Evolutionary conservation across 1,140 invertebrate genomes (phyloP).

Genomic region (Drosophila kikkawai): DNA sequence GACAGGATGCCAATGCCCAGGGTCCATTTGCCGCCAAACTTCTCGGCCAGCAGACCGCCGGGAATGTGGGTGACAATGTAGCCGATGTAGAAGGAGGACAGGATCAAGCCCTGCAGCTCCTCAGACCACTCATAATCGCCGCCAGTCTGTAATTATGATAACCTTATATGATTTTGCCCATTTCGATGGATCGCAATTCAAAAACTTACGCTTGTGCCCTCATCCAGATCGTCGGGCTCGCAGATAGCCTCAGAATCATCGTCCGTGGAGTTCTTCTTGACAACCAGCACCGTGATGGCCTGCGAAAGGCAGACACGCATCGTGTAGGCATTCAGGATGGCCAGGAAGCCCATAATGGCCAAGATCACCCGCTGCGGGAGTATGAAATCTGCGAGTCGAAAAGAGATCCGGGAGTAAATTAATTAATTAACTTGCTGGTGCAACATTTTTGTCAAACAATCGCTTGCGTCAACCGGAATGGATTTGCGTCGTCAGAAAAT

Average conservation of each 20-base stretch:
- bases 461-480: constrained; percentile 14
- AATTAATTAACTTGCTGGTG: constrained; percentile 22
- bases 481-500: constrained; percentile 37
- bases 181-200: not conserved
- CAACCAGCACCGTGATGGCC: constrained; percentile 95
- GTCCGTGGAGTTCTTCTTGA: constrained; percentile 65
- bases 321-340: constrained; percentile 94
- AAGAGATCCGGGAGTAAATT: constrained; percentile 11
- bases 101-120: constrained; percentile 86
- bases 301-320: constrained; percentile 95
- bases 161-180: not conserved
- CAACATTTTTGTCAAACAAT: constrained; percentile 36
- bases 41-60: constrained; percentile 89
- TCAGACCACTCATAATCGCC: constrained; percentile 73
- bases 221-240: constrained; percentile 62
- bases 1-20: constrained; percentile 90
- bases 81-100: constrained; percentile 88
- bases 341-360: constrained; percentile 93
- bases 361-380: constrained; percentile 91
- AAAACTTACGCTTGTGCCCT: constrained; percentile 14
- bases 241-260: constrained; percentile 54
- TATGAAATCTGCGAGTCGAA: constrained; percentile 86
- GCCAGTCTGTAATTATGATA: constrained; percentile 14
- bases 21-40: constrained; percentile 91
- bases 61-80: constrained; percentile 87